Evolutionary conservation across 2,113 vertebrate species (phyloP).

Genomic region (Tachuris rubrigastra): DNA sequence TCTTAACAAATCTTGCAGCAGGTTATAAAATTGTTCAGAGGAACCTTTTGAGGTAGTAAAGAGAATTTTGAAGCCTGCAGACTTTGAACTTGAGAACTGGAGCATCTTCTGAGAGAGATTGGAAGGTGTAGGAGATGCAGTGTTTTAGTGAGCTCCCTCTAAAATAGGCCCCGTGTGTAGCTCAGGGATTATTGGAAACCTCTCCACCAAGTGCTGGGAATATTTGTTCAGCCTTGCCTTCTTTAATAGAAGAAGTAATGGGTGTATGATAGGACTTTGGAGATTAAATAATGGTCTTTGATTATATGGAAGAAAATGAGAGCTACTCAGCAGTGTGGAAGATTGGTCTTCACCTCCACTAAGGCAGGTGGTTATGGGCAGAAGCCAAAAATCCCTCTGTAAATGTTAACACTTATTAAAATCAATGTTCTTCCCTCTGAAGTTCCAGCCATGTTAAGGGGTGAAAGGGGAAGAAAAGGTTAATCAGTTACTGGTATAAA

Average conservation of each 20-base stretch:
- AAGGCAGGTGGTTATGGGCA: background rate
- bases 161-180: background rate
- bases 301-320: background rate
- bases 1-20: background rate
- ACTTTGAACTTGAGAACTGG: background rate
- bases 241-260: background rate
- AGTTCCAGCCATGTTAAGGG: background rate
- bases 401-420: constrained; percentile 56
- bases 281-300: constrained; percentile 10
- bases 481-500: constrained; percentile 31
- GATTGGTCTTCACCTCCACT: constrained; percentile 16
- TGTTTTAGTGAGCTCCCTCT: background rate
- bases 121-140: background rate
- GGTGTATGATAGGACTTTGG: background rate
- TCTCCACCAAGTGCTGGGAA: background rate
- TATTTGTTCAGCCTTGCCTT: background rate
- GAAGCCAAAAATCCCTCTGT: constrained; percentile 29
- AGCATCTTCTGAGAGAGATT: background rate
- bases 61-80: background rate
- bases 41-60: background rate
- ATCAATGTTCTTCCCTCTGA: constrained; percentile 11
- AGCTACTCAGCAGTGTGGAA: background rate
- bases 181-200: constrained; percentile 26
- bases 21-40: constrained; percentile 3
- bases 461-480: background rate